Evolutionary conservation across 2,888 invertebrate species (phyloP), one percentile per base, ranked within the genome.

Genomic region (Melanophora roralis): DNA sequence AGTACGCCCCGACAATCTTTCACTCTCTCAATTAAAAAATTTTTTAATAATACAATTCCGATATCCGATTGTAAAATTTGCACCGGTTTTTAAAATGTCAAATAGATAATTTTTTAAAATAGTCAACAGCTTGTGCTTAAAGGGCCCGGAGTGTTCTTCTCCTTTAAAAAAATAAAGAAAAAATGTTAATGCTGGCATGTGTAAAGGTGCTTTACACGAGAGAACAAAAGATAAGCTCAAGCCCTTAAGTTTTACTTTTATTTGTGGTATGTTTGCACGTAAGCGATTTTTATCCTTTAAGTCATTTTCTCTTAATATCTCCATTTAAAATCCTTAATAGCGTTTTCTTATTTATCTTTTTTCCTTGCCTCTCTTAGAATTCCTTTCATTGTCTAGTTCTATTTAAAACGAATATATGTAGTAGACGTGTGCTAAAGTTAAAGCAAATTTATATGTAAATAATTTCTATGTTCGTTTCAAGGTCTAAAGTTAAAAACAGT

Each of bases 391-490:
- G 8, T 34, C 9, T 36, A 14, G 21, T 64, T 36, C 1, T 9
- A 14, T 59, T 59, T n/a, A n/a, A n/a, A n/a, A n/a, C n/a, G n/a
- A n/a, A n/a, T n/a, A n/a, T n/a, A n/a, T n/a, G n/a, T n/a, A n/a
- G n/a, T n/a, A n/a, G n/a, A n/a, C n/a, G n/a, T n/a, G n/a, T 45
- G 57, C 57, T 38, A 55, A 73, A 12, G 55, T 34, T 32, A 6
- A n/a, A 51, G 40, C 40, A 51, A 51, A 77, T 68, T 43, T 49
- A 57, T 68, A 49, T 49, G 62, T 62, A 43, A n/a, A n/a, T n/a
- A n/a, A 73, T 62, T 73, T 72, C 62, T 36, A 62, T 78, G 67
- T 78, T 73, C 73, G 43, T 47, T 62, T 68, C 38, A 64, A 27
- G 27, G 43, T 43, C 49, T 34, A 62, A 68, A 38, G 64, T 64